These are phyloP conservation scores for Montipora capricornis DNA, from an alignment of 64 coral and sea anemone genomes.

Conservation along the genomic window DNA sequence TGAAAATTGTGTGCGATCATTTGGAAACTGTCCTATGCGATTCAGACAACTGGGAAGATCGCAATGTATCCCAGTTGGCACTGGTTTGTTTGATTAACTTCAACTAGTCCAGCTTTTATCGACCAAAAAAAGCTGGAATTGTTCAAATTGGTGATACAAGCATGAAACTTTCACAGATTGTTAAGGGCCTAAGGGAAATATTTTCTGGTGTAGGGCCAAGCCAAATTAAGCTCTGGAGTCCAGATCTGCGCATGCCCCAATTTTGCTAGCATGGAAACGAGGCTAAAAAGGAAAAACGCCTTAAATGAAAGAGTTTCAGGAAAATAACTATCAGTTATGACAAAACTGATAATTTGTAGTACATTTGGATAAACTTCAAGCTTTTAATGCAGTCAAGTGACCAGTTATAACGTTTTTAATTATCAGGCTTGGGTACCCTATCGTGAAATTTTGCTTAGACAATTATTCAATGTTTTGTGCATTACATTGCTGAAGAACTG, in stretches of 20 bases:
- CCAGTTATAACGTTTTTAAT: slow-evolving; percentile 28
- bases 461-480: too few relatives aligned
- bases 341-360: slow-evolving; percentile 34
- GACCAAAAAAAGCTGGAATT: neutral
- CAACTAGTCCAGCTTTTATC: too few relatives aligned
- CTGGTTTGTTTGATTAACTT: too few relatives aligned
- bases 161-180: slow-evolving; percentile 48
- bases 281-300: slow-evolving; percentile 59
- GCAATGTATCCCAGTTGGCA: too few relatives aligned
- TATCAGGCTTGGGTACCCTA: too few relatives aligned
- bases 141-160: slow-evolving; percentile 77
- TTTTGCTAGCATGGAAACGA: slow-evolving; percentile 67
- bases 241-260: slow-evolving; percentile 59
- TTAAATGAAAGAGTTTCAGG: slow-evolving; percentile 21
- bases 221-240: slow-evolving; percentile 60
- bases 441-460: too few relatives aligned
- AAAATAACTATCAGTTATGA: slow-evolving; percentile 59
- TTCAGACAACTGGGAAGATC: too few relatives aligned
- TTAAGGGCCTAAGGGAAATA: slow-evolving; percentile 11
- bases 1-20: too few relatives aligned
- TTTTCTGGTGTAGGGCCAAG: slow-evolving; percentile 72
- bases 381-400: slow-evolving; percentile 25
- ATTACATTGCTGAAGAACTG: too few relatives aligned
- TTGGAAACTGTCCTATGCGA: too few relatives aligned
- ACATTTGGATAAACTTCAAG: slow-evolving; percentile 27